phyloP scores from a whole-genome alignment of 2,888 invertebrate genomes.

The Uloborus plumipes region DNA sequence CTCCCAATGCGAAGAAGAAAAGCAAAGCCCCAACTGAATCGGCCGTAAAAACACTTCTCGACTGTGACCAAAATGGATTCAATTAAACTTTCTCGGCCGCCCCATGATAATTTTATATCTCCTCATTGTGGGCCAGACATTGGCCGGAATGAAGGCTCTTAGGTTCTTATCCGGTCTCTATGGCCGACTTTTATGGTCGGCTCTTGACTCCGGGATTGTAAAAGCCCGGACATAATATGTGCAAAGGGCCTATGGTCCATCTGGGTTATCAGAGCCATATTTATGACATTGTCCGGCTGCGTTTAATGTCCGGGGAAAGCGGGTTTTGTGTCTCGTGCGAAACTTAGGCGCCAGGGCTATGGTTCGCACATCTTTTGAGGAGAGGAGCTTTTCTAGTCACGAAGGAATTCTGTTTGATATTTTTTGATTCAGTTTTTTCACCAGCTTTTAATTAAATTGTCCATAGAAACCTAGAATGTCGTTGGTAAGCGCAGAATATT shows the following conservation, averaged over 20 bases:
- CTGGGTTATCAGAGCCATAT: conserved; percentile 36
- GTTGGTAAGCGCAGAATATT: too few relatives aligned
- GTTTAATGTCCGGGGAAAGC: conserved; percentile 21
- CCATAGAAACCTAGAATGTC: too few relatives aligned
- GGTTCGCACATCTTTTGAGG: too few relatives aligned
- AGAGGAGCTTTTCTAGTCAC: too few relatives aligned
- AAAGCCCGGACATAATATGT: conserved; percentile 38
- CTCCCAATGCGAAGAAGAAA: too few relatives aligned
- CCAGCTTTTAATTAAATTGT: too few relatives aligned
- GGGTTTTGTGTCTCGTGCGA: background rate
- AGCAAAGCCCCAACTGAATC: background rate
- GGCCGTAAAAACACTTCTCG: conserved; percentile 30
- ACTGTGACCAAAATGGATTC: conserved; percentile 19
- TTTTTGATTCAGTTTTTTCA: too few relatives aligned
- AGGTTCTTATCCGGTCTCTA: conserved; percentile 26
- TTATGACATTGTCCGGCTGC: conserved; percentile 42
- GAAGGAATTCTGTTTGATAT: too few relatives aligned
- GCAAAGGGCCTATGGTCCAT: conserved; percentile 35
- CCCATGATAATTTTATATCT: conserved; percentile 31
- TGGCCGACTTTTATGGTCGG: conserved; percentile 22
- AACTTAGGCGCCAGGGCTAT: too few relatives aligned
- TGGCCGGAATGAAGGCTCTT: conserved; percentile 27
- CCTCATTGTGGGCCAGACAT: conserved; percentile 18
- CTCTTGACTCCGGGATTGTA: conserved; percentile 31
- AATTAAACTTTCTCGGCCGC: conserved; percentile 39